Conservation (phyloP, 2,113 vertebrate genomes). For the Rhizomys pruinosus region DNA sequence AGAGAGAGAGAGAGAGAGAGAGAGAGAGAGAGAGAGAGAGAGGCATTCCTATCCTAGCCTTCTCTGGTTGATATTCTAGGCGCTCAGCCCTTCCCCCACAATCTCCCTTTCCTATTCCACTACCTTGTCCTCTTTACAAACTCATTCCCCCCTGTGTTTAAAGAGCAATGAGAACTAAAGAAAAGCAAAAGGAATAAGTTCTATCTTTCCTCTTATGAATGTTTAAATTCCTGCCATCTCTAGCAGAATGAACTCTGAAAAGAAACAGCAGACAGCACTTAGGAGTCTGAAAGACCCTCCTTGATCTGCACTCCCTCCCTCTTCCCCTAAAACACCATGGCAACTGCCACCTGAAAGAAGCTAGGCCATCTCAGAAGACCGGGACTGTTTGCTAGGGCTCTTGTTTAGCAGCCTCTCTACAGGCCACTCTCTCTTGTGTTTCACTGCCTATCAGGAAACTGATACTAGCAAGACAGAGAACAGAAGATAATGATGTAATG, state of each 20-base stretch:
- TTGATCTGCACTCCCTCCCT: slow-evolving; percentile 66
- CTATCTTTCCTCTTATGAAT: slow-evolving; percentile 12
- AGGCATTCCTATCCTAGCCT: background rate
- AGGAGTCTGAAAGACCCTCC: slow-evolving; percentile 50
- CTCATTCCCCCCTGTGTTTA: background rate
- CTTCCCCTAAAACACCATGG: slow-evolving; percentile 65
- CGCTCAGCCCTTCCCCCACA: slow-evolving; percentile 44
- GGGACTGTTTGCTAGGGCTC: slow-evolving; percentile 1
- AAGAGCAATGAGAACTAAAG: slow-evolving; percentile 38
- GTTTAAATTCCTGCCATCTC: slow-evolving; percentile 54
- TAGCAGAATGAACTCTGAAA: slow-evolving; percentile 63
- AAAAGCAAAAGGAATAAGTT: slow-evolving; percentile 42
- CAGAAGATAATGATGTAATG: background rate
- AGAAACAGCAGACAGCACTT: slow-evolving; percentile 53
- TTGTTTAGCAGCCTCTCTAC: slow-evolving; percentile 42
- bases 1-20: too few species aligned
- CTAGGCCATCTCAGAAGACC: slow-evolving; percentile 27
- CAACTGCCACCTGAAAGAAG: slow-evolving; percentile 74
- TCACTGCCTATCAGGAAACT: background rate
- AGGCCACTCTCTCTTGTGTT: background rate
- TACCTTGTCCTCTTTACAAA: slow-evolving; percentile 45
- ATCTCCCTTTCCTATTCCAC: slow-evolving; percentile 49
- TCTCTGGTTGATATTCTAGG: background rate
- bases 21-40: too few species aligned
- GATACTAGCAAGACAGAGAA: slow-evolving; percentile 11